Base-by-base conservation (phyloP, 2,113 vertebrate genomes). In the Cynoglossus semilaevis region DNA sequence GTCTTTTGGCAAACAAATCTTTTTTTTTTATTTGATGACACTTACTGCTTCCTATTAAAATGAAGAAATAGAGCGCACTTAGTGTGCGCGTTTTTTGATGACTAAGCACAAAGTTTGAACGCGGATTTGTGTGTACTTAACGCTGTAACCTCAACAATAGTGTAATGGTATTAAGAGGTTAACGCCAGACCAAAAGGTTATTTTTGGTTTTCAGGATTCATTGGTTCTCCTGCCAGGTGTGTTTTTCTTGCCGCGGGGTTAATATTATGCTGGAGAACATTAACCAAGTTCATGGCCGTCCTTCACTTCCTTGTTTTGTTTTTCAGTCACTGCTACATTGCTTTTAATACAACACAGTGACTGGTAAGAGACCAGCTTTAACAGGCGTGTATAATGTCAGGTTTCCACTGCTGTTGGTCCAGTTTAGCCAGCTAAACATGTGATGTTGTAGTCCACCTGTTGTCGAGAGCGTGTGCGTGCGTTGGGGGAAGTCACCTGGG, bases 401-500 rank as follows among this genome's bases (percentile, higher is more conserved):
- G 12, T 62, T 61, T 56, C 2, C 11, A 22, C 12, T 45, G 49
- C 9, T n/a, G 69, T 36, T 36, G 15, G 10, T 46, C 52, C 50
- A 19, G 69, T 70, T 29, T 19, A 17, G 34, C n/a, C 18, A 5
- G 34, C 8, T 1, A 0, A 29, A 14, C 10, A 16, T 12, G 14
- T 8, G 14, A 18, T 13, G 11, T 10, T 14, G 13, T 9, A 42
- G 14, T 15, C 16, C 15, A 42, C 18, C 3, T 17, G 7, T 3
- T n/a, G n/a, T 9, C 11, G 15, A 12, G 12, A 10, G 1, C 5
- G 5, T 44, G 7, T 38, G 3, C 6, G 1, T 16, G 38, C 3
- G 38, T 10, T 10, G 38, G 38, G 36, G 76, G 68, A 73, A 61
- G 65, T 72, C 61, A 89, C 87, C 87, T 87, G 84, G 14, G 0